phyloP scores from a whole-genome alignment of 2,113 vertebrate genomes.

The Abramis brama region DNA sequence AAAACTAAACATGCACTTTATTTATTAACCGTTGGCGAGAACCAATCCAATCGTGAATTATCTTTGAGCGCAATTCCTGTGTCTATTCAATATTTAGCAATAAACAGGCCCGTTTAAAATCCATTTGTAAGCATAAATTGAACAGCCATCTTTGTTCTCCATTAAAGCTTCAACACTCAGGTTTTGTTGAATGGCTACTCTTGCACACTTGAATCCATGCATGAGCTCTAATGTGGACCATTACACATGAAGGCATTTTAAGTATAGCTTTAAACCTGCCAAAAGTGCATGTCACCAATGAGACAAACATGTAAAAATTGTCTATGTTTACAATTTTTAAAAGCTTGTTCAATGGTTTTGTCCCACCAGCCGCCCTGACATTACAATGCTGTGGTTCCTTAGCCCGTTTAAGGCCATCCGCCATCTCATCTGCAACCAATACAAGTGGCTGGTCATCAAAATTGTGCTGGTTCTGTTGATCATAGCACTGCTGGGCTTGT shows the following conservation, averaged over 20 bases:
- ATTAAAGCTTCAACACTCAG: too few relatives aligned
- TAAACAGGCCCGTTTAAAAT: not conserved
- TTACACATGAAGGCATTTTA: not conserved
- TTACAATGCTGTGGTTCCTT: conserved; percentile 91
- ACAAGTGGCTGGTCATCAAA: conserved; percentile 94
- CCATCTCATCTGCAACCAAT: conserved; percentile 89
- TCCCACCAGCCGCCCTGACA: conserved; percentile 86
- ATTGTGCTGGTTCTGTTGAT: conserved; percentile 84
- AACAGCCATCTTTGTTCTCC: not conserved
- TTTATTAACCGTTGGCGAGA: conserved; percentile 6
- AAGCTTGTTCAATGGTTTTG: conserved; percentile 22
- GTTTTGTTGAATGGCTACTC: too few relatives aligned
- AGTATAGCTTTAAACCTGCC: not conserved
- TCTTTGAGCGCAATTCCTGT: not conserved
- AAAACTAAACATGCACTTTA: conserved; percentile 3
- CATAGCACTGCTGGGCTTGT: conserved; percentile 84
- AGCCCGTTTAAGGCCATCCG: conserved; percentile 89
- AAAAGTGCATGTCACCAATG: not conserved
- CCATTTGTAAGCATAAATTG: not conserved
- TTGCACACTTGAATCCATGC: too few relatives aligned
- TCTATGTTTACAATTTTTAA: not conserved
- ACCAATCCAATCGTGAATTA: not conserved
- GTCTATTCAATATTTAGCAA: not conserved
- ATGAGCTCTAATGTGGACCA: not conserved
- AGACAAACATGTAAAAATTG: not conserved